Percentiles rank a stretch among this genome's conserved stretches.
These are phyloP conservation scores for Limenitis camilla DNA, from an alignment of 2,888 invertebrate genomes.

Conservation along the genomic window DNA sequence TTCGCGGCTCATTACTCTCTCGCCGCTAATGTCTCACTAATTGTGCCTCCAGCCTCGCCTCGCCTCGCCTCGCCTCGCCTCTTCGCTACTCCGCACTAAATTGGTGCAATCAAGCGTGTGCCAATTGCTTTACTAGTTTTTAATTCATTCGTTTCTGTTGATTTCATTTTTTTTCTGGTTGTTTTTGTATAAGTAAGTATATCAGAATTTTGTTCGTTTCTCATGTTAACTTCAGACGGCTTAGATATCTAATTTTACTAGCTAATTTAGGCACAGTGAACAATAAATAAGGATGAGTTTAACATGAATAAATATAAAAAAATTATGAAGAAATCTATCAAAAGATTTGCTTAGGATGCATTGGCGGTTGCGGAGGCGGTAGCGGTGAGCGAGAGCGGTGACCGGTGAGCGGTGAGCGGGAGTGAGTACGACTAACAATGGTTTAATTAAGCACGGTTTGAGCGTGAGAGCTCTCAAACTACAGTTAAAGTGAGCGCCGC, in stretches of 20 bases:
- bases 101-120: constrained; percentile 13
- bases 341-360: not conserved
- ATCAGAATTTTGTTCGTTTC: too few species aligned
- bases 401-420: constrained; percentile 9
- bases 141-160: constrained; percentile 7
- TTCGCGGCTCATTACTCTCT: constrained; percentile 48
- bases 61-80: too few species aligned
- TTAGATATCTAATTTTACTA: too few species aligned
- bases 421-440: constrained; percentile 34
- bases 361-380: not conserved
- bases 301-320: too few species aligned
- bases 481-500: constrained; percentile 36
- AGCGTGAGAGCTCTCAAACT: constrained; percentile 34
- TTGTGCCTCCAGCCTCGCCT: constrained; percentile 24
- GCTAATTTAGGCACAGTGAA: too few species aligned
- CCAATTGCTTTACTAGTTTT: constrained; percentile 3
- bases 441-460: constrained; percentile 46
- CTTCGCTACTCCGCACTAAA: constrained; percentile 2
- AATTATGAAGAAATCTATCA: not conserved
- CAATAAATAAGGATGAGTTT: too few species aligned
- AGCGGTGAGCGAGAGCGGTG: not conserved
- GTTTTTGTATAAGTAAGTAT: too few species aligned
- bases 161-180: not conserved
- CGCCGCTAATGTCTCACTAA: constrained; percentile 47
- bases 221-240: too few species aligned